These are phyloP conservation scores for Neocrepidodera transversa DNA, from an alignment of 2,888 invertebrate species.

Conservation along the genomic window DNA sequence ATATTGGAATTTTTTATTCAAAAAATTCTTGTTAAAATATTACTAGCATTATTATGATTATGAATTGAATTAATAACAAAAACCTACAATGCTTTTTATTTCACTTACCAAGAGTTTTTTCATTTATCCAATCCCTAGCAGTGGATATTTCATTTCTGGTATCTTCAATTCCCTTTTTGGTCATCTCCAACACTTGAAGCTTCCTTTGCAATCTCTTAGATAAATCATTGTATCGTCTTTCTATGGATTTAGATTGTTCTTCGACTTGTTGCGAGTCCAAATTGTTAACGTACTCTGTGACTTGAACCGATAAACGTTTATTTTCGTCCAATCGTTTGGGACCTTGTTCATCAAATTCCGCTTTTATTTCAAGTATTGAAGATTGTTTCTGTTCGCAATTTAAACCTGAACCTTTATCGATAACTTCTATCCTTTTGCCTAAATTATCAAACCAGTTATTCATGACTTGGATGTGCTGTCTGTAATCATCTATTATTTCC, in stretches of 20 bases:
- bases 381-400: constrained; percentile 81
- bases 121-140: constrained; percentile 80
- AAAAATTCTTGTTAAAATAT: too few relatives aligned
- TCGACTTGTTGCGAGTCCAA: constrained; percentile 90
- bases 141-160: constrained; percentile 82
- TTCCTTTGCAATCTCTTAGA: constrained; percentile 85
- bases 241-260: constrained; percentile 84
- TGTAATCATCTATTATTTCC: constrained; percentile 78
- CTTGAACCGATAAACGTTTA: constrained; percentile 73
- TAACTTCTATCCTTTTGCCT: constrained; percentile 79
- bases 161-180: constrained; percentile 82
- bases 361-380: constrained; percentile 74
- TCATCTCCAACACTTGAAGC: constrained; percentile 81
- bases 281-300: constrained; percentile 83
- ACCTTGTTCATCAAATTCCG: constrained; percentile 77
- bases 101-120: constrained; percentile 73
- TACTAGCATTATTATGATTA: too few relatives aligned
- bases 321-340: constrained; percentile 75
- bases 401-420: constrained; percentile 84
- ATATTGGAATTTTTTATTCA: too few relatives aligned
- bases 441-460: constrained; percentile 84
- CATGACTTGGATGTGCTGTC: constrained; percentile 75
- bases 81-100: too few relatives aligned
- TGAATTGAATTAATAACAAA: too few relatives aligned
- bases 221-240: constrained; percentile 84